Percentiles rank a stretch among this genome's conserved stretches.
Conservation (phyloP, 1,140 invertebrate species). For the Zaprionus ghesquierei region DNA sequence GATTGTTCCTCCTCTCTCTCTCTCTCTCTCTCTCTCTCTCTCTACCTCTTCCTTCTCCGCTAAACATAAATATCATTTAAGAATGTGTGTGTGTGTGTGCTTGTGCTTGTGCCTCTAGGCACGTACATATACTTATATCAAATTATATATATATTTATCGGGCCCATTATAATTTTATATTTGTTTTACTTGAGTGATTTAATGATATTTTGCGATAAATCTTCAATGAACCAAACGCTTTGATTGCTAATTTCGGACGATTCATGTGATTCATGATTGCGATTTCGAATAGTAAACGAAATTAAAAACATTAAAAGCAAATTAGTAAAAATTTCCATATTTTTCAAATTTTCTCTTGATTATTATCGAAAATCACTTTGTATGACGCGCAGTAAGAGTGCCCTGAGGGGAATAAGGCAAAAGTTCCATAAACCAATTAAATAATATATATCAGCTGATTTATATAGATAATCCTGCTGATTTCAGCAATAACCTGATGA, state of each 20-base stretch:
- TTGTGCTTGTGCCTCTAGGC: too few species aligned
- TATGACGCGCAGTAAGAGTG: too few species aligned
- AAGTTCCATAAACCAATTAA: too few species aligned
- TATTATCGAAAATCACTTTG: not conserved
- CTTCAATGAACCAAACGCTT: slow-evolving; percentile 10
- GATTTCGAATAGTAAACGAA: not conserved
- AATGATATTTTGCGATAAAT: slow-evolving; percentile 13
- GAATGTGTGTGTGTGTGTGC: not conserved
- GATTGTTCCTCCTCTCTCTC: not conserved
- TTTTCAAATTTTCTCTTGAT: not conserved
- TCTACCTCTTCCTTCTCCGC: not conserved
- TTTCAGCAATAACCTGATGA: not conserved
- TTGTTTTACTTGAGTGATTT: slow-evolving; percentile 4
- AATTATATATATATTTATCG: not conserved
- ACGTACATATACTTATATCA: not conserved
- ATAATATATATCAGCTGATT: not conserved
- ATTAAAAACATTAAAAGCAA: not conserved
- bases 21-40: not conserved
- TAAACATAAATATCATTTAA: too few species aligned
- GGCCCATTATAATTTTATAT: not conserved
- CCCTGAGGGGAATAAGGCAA: too few species aligned
- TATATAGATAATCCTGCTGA: not conserved
- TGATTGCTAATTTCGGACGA: not conserved
- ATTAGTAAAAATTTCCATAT: not conserved
- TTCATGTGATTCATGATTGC: not conserved